Base-by-base conservation (phyloP, 2,797 vertebrate species). In the Gastrophryne carolinensis region DNA sequence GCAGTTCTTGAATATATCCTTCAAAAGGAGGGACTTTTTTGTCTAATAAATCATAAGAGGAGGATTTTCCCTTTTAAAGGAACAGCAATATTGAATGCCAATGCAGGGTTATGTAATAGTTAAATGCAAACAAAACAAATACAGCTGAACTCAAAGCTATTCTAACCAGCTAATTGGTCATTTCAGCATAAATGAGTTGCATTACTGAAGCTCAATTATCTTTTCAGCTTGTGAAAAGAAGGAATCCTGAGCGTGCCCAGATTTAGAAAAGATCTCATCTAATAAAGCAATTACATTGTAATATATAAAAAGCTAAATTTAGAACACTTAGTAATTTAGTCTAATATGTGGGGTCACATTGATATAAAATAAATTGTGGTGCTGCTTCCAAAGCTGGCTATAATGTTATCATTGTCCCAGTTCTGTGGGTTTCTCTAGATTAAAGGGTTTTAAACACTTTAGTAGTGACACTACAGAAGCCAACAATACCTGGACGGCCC, bases 21-120 rank as follows among this genome's bases (percentile, higher is more conserved):
- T 65, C 75, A 57, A 78, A 58, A 78, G 68, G 75, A 72, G 69
- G 68, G 75, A 49, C 52, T 37, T 65, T 58, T 52, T 52, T 37
- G 39, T 65, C 39, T 65, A 27, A 19, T 23, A 56, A 21, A 70
- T 52, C 39, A 64, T 37, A 70, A 64, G 21, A 27, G 57, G 58
- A 41, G 74, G 66, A 57, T 57, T 70, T 63, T 35, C 21, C 56
- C 27, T 26, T 5, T 70, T 57, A 70, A 63, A 70, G 73, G 34
- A 37, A 57, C 23, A 70, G 15, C n/a, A n/a, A 69, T 8, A 39
- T 17, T 49, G n/a, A 5, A 39, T 21, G 19, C 21, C 29, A 37
- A 41, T 12, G 32, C 49, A 12, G n/a, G 50, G 30, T 29, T 52
- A 39, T 63, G 58, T 21, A 50, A 72, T 39, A 54, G 44, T 37